A percentile compares a stretch with the other conserved stretches of the same genome.
Evolutionary conservation across 2,888 invertebrate species (phyloP).

Genomic region (Dryadula phaetusa): DNA sequence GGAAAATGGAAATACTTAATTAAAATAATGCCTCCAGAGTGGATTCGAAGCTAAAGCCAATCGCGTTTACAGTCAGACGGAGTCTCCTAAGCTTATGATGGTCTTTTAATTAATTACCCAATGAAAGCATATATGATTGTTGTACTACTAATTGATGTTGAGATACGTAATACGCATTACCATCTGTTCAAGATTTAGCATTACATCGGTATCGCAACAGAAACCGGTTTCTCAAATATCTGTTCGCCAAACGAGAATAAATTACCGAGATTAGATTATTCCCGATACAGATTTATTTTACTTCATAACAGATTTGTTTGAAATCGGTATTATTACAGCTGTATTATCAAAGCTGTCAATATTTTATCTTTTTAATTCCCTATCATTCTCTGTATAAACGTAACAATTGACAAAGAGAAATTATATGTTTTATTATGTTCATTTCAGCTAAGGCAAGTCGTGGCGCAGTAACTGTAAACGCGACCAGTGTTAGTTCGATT

Average conservation of each 20-base stretch:
- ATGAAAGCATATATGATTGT: background rate
- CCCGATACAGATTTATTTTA: slow-evolving; percentile 39
- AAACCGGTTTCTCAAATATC: slow-evolving; percentile 29
- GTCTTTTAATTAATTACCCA: too few relatives aligned
- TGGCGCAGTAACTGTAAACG: too few relatives aligned
- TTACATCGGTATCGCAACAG: slow-evolving; percentile 24
- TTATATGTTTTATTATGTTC: background rate
- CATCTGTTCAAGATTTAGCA: slow-evolving; percentile 30
- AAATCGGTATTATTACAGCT: slow-evolving; percentile 28
- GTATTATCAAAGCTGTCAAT: slow-evolving; percentile 26
- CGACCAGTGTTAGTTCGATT: too few relatives aligned
- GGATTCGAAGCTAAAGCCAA: too few relatives aligned
- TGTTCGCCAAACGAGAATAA: slow-evolving; percentile 36
- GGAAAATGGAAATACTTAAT: too few relatives aligned
- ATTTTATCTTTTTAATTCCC: slow-evolving; percentile 30
- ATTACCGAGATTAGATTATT: slow-evolving; percentile 37
- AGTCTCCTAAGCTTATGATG: too few relatives aligned
- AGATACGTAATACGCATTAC: slow-evolving; percentile 6
- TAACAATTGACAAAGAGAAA: background rate
- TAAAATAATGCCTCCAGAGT: too few relatives aligned
- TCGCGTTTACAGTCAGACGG: too few relatives aligned
- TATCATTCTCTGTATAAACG: slow-evolving; percentile 10
- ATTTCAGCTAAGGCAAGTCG: too few relatives aligned
- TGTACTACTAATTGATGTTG: background rate
- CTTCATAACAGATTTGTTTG: slow-evolving; percentile 28